Evolutionary conservation across 2,888 invertebrate species (phyloP).

Genomic region (Spisula subtruncata): DNA sequence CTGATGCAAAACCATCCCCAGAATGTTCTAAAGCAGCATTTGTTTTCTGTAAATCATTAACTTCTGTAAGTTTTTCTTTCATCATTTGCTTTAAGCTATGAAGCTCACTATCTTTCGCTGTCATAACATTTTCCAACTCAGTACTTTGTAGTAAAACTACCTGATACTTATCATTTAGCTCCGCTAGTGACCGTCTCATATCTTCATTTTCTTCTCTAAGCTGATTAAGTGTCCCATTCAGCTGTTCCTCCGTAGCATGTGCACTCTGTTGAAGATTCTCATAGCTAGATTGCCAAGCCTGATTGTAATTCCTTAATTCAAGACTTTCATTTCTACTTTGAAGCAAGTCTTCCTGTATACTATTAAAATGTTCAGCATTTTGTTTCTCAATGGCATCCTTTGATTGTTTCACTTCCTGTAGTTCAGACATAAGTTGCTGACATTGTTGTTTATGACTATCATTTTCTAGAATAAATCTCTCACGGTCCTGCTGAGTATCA

Average conservation of each 20-base stretch:
- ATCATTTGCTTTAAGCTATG: constrained; percentile 53
- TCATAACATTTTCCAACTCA: constrained; percentile 46
- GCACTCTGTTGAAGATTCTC: constrained; percentile 27
- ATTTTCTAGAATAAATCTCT: constrained; percentile 50
- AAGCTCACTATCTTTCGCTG: constrained; percentile 64
- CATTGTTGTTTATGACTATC: constrained; percentile 34
- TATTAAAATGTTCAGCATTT: background rate
- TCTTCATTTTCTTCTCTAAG: constrained; percentile 39
- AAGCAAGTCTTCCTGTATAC: constrained; percentile 36
- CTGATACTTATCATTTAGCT: constrained; percentile 75
- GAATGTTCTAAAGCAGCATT: constrained; percentile 52
- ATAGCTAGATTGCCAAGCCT: constrained; percentile 30
- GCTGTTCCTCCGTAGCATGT: constrained; percentile 37
- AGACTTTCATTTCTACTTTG: constrained; percentile 29
- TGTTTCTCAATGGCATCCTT: background rate
- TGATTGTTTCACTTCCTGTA: background rate
- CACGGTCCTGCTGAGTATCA: constrained; percentile 56
- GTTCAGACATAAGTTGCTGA: constrained; percentile 35
- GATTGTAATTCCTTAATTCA: constrained; percentile 2
- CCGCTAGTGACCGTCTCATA: constrained; percentile 57
- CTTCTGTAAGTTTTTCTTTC: constrained; percentile 63
- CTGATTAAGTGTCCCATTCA: background rate
- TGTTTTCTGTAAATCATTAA: constrained; percentile 56
- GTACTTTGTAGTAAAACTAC: constrained; percentile 51
- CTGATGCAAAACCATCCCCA: constrained; percentile 58